Conservation (phyloP, 2,888 invertebrate genomes). For the Drosophila tanythrix region DNA sequence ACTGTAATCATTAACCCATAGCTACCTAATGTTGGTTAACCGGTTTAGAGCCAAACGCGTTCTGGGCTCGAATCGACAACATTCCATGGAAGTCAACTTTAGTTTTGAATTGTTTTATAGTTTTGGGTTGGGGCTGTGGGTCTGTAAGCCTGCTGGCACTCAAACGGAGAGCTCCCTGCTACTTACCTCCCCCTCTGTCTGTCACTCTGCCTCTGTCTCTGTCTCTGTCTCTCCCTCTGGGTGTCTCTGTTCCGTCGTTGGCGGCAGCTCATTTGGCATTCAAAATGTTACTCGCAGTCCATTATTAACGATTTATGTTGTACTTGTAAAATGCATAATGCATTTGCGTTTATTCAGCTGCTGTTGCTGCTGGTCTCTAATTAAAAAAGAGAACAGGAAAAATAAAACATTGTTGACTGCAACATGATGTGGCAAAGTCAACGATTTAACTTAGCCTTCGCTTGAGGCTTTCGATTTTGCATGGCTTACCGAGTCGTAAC, state of each 20-base stretch:
- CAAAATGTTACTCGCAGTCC: constrained; percentile 59
- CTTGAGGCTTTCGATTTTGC: constrained; percentile 56
- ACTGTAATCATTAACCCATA: constrained; percentile 44
- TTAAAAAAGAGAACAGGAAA: constrained; percentile 27
- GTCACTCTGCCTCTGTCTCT: not conserved
- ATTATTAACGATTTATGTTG: constrained; percentile 68
- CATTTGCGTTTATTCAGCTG: constrained; percentile 35
- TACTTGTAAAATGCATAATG: constrained; percentile 64
- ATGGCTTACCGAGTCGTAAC: constrained; percentile 12
- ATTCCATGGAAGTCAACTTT: constrained; percentile 61
- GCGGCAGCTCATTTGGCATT: constrained; percentile 68
- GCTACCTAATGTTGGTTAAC: constrained; percentile 47
- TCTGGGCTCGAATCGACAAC: constrained; percentile 49
- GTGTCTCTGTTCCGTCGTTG: not conserved
- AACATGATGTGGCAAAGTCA: constrained; percentile 32
- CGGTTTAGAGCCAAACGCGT: constrained; percentile 61
- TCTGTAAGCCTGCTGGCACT: constrained; percentile 1
- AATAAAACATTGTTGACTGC: constrained; percentile 6
- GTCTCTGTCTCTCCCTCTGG: not conserved
- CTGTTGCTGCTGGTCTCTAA: constrained; percentile 10
- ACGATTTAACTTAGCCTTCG: constrained; percentile 50
- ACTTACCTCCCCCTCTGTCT: not conserved
- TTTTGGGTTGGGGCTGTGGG: constrained; percentile 18
- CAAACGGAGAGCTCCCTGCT: not conserved
- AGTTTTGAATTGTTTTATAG: constrained; percentile 16